Evolutionary conservation across 2,888 invertebrate species (phyloP), one percentile per base, ranked within the genome.

Genomic region (Pammene aurita): DNA sequence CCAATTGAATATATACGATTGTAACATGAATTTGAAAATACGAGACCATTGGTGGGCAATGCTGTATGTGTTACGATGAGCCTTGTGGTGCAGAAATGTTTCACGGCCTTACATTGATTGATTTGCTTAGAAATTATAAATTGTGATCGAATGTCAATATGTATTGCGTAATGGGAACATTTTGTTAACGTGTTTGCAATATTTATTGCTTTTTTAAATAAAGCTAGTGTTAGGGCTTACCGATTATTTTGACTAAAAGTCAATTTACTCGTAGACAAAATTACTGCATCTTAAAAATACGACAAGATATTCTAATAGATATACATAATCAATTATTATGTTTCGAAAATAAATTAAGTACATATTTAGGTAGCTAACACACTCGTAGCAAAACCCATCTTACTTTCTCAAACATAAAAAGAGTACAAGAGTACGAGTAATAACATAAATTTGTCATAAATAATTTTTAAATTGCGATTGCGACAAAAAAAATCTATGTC

Each of bases 1-100:
- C 71, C 57, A 73, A 72, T 64, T 75, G 67, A 57, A 73, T 76
- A 55, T 71, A 73, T 73, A 18, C n/a, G 16, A 52, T 50, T 42
- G 52, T 54, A 63, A n/a, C 42, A 63, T 58, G 52, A 63, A 68
- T 52, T 14, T 63, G 16, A 44, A 57, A 57, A 58, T 34, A 42
- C n/a, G 57, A 44, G 9, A 35, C 44, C 46, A 52, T 26, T 41
- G 13, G 52, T 56, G 34, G 46, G 52, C 34, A 56, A n/a, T n/a
- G 50, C 34, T 62, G 48, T 34, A 62, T 42, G 46, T 55, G 35
- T 58, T 52, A 52, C 18, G 57, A 54, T 34, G 18, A 64, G 52
- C 68, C 68, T 68, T 63, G 68, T 35, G 14, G 10, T 42, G 52
- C n/a, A 44, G 57, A 52, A 68, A 52, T 34, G 57, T 57, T 55